These are phyloP conservation scores for Lithosia quadra DNA, from an alignment of 2,888 invertebrate genomes.

Conservation along the genomic window DNA sequence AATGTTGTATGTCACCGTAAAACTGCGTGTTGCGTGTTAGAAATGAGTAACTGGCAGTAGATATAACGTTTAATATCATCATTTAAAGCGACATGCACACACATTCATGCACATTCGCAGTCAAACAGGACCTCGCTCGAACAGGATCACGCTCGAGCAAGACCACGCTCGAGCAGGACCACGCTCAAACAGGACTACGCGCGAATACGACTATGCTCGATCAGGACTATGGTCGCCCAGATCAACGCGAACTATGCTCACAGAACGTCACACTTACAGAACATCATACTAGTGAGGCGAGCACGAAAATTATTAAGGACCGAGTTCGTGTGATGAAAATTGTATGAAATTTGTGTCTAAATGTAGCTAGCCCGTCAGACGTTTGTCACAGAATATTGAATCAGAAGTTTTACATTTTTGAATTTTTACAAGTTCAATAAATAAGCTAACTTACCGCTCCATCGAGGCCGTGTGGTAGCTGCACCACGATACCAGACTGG, in stretches of 20 bases:
- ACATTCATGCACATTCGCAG: not conserved
- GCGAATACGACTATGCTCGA: not conserved
- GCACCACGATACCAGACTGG: slow-evolving; percentile 92
- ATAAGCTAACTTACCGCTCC: slow-evolving; percentile 88
- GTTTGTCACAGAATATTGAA: no score
- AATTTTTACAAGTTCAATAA: not conserved
- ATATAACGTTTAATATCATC: no score
- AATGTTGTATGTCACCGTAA: not conserved
- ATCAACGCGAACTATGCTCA: not conserved
- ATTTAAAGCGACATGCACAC: not conserved
- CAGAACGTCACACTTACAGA: not conserved
- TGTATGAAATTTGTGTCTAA: no score
- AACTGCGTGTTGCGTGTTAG: not conserved
- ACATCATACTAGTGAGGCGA: not conserved
- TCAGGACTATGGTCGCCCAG: not conserved
- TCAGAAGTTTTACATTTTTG: no score
- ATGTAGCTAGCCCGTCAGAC: not conserved
- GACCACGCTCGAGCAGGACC: not conserved
- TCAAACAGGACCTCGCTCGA: not conserved
- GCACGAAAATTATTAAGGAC: no score
- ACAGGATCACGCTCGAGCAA: no score
- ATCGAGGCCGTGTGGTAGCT: slow-evolving; percentile 94
- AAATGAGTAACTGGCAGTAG: no score
- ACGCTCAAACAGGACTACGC: not conserved
- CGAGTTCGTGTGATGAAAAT: no score